Evolutionary conservation across 2,113 vertebrate genomes (phyloP).

Genomic region (Nesogale talazaci): DNA sequence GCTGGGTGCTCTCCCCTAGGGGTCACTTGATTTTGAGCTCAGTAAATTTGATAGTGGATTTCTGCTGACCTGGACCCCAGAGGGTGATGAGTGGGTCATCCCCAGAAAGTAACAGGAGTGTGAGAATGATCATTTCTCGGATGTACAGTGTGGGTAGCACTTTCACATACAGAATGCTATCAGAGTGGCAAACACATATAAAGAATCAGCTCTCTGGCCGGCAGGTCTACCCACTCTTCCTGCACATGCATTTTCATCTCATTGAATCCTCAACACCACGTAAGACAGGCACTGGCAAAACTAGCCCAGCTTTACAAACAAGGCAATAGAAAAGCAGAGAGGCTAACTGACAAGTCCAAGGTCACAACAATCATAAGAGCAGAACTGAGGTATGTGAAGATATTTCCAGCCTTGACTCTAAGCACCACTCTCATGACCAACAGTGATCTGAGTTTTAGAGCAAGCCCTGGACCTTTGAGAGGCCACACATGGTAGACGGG

Average conservation of each 20-base stretch:
- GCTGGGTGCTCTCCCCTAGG: constrained; percentile 28
- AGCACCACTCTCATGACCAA: not conserved
- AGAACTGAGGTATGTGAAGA: constrained; percentile 2
- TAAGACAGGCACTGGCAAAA: constrained; percentile 6
- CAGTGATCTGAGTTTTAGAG: constrained; percentile 26
- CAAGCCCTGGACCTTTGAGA: constrained; percentile 27
- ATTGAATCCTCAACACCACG: constrained; percentile 34
- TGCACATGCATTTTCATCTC: not conserved
- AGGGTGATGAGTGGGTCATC: constrained; percentile 42
- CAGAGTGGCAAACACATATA: constrained; percentile 3
- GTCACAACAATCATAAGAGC: not conserved
- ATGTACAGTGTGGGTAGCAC: constrained; percentile 40
- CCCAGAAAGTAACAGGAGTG: constrained; percentile 38
- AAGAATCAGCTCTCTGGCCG: not conserved
- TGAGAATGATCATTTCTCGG: constrained; percentile 41
- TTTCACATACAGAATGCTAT: constrained; percentile 35
- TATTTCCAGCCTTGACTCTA: not conserved
- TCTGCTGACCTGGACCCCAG: constrained; percentile 47
- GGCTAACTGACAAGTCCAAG: constrained; percentile 23
- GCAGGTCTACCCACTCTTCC: not conserved
- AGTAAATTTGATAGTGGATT: constrained; percentile 59
- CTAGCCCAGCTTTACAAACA: not conserved
- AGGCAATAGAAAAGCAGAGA: constrained; percentile 25
- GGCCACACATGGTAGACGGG: not conserved
- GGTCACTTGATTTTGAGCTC: constrained; percentile 12